These are phyloP conservation scores for Pseudoatta argentina DNA, from an alignment of 1,140 invertebrate species.

Conservation along the genomic window DNA sequence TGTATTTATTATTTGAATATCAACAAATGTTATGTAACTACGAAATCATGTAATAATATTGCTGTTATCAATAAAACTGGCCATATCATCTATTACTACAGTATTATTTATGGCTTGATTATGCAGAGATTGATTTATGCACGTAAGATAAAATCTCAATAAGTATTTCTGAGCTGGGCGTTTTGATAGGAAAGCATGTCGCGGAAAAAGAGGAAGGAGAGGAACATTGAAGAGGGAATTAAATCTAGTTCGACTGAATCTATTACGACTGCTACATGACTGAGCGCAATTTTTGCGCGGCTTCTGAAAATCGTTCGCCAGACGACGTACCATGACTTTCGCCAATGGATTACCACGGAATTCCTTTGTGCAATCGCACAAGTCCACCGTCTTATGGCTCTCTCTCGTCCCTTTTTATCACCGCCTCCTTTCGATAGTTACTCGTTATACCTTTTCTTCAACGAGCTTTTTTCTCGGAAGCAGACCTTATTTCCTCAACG, in stretches of 20 bases:
- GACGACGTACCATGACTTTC: conserved; percentile 47
- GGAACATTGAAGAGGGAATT: conserved; percentile 40
- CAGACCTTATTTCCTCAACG: conserved; percentile 54
- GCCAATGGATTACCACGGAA: conserved; percentile 66
- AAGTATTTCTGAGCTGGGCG: conserved; percentile 21
- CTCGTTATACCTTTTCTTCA: conserved; percentile 57
- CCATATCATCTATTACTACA: not conserved
- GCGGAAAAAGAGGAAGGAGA: not conserved
- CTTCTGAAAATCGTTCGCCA: conserved; percentile 22
- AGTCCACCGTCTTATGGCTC: conserved; percentile 47
- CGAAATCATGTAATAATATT: not conserved
- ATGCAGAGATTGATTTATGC: not conserved
- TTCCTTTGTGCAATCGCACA: conserved; percentile 76
- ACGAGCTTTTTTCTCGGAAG: conserved; percentile 21
- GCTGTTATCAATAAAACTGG: not conserved
- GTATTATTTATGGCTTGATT: not conserved
- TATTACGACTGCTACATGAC: conserved; percentile 45
- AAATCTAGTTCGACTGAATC: conserved; percentile 57
- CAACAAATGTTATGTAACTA: not conserved
- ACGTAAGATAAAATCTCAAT: not conserved
- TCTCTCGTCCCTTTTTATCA: conserved; percentile 43
- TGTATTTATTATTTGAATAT: not conserved
- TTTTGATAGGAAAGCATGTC: not conserved
- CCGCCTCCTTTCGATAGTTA: conserved; percentile 29
- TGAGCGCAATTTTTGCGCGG: conserved; percentile 55